A percentile compares a stretch with the other conserved stretches of the same genome.
These are phyloP conservation scores for Macquaria australasica DNA, from an alignment of 2,113 vertebrate species.

Conservation along the genomic window DNA sequence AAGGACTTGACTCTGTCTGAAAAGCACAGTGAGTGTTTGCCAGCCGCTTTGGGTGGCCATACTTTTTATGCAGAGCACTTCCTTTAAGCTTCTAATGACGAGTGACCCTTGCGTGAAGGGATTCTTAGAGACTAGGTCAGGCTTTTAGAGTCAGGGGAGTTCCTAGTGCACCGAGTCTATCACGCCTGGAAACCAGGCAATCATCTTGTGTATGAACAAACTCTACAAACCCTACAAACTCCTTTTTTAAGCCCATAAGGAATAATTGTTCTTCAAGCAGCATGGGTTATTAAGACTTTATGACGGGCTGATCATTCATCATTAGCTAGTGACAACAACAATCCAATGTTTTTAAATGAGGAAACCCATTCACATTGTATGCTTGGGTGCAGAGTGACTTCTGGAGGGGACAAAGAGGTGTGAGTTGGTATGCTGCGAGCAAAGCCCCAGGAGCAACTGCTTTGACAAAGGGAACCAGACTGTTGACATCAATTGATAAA, in stretches of 20 bases:
- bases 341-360: conserved; percentile 47
- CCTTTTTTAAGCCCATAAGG: conserved; percentile 49
- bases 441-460: conserved; percentile 53
- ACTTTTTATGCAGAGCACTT: conserved; percentile 80
- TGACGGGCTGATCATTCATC: conserved; percentile 65
- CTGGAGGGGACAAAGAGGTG: conserved; percentile 62
- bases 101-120: conserved; percentile 86
- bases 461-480: conserved; percentile 56
- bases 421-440: conserved; percentile 77
- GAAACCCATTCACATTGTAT: conserved; percentile 43
- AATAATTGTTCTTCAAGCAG: conserved; percentile 67
- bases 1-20: conserved; percentile 75
- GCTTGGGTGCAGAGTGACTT: conserved; percentile 60
- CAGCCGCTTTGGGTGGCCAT: conserved; percentile 88
- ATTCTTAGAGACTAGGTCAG: conserved; percentile 86
- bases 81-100: conserved; percentile 86
- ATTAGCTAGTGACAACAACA: conserved; percentile 44
- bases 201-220: conserved; percentile 72
- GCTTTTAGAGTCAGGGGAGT: conserved; percentile 82
- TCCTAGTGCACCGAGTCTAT: conserved; percentile 83
- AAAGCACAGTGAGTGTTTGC: conserved; percentile 72
- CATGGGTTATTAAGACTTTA: conserved; percentile 69
- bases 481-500: conserved; percentile 76
- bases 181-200: conserved; percentile 82
- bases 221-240: conserved; percentile 53